Percentiles rank a stretch among this genome's conserved stretches.
Evolutionary conservation across 2,888 invertebrate genomes (phyloP).

Genomic region (Drosophila flavopinicola): DNA sequence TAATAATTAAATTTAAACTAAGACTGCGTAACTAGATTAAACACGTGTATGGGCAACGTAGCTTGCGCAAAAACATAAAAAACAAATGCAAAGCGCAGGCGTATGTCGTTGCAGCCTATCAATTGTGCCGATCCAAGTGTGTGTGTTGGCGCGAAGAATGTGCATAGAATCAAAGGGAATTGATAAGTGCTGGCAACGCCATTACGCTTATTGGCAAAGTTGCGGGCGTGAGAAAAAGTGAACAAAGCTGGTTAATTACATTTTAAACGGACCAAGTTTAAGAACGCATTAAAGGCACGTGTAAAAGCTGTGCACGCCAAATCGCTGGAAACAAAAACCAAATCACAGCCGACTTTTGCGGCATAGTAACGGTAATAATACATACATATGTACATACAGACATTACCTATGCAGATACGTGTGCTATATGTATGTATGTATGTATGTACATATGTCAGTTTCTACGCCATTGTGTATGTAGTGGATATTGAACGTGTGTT

Average conservation of each 20-base stretch:
- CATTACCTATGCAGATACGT: background rate
- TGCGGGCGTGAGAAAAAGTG: background rate
- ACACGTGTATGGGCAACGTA: too few species aligned
- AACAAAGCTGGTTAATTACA: background rate
- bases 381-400: background rate
- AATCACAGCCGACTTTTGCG: background rate
- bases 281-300: background rate
- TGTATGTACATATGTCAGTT: too few species aligned
- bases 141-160: background rate
- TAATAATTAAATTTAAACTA: too few species aligned
- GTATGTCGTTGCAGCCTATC: too few species aligned
- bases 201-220: background rate
- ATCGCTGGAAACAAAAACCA: background rate
- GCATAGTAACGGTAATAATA: constrained; percentile 24
- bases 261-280: too few species aligned
- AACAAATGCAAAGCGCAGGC: too few species aligned
- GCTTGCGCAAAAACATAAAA: too few species aligned
- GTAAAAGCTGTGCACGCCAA: background rate
- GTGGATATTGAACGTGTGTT: constrained; percentile 38
- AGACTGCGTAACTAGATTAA: too few species aligned
- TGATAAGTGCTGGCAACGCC: background rate
- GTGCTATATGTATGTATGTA: background rate
- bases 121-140: too few species aligned
- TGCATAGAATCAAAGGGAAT: background rate
- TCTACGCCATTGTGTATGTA: too few species aligned